These are phyloP conservation scores for Argyrosomus regius DNA, from an alignment of 2,797 vertebrate species.

Conservation along the genomic window DNA sequence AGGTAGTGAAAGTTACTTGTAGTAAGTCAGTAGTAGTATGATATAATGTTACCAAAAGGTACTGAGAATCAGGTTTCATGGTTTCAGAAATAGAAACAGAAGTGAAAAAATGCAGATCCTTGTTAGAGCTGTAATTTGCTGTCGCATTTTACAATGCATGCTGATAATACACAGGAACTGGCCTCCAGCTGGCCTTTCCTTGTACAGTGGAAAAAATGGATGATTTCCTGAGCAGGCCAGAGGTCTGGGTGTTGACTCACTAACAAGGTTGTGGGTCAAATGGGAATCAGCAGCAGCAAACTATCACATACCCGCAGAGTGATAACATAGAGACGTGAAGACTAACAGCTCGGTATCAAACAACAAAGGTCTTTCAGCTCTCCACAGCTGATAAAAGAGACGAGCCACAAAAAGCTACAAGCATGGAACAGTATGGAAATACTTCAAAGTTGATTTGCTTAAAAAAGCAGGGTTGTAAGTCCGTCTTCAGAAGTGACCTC, in stretches of 20 bases:
- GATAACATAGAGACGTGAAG: constrained; percentile 59
- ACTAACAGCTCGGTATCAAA: constrained; percentile 52
- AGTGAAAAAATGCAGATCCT: background rate
- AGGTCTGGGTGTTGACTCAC: constrained; percentile 60
- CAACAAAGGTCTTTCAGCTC: constrained; percentile 34
- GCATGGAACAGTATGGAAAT: background rate
- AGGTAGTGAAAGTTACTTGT: constrained; percentile 12
- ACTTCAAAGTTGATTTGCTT: background rate
- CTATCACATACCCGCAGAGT: constrained; percentile 5
- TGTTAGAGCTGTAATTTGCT: constrained; percentile 29
- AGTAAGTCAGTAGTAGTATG: background rate
- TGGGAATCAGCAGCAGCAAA: constrained; percentile 20
- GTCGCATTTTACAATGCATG: constrained; percentile 15
- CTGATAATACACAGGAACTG: constrained; percentile 53
- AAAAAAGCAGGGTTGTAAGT: background rate
- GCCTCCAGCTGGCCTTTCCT: constrained; percentile 39
- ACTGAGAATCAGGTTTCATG: background rate
- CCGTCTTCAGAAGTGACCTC: constrained; percentile 12
- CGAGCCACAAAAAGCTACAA: background rate
- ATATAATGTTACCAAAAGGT: background rate
- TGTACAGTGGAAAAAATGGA: constrained; percentile 53
- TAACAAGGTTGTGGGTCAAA: constrained; percentile 20
- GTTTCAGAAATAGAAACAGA: constrained; percentile 10
- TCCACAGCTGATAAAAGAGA: constrained; percentile 22
- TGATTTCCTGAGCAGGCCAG: constrained; percentile 37